Conservation (phyloP, 2,888 invertebrate genomes). For the Tenthredo distinguenda region DNA sequence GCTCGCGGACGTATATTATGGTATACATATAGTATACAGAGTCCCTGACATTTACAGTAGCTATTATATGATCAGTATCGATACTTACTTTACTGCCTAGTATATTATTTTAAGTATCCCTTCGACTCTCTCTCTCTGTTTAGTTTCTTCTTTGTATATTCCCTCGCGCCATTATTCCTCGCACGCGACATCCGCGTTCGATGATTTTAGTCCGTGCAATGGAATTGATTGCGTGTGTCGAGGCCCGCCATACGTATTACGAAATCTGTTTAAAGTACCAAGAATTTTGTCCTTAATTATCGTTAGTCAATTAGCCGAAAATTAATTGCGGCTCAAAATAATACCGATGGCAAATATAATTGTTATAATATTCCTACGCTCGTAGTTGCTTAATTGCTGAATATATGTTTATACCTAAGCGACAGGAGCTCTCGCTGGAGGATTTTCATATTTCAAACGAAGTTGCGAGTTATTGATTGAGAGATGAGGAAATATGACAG, state of each 20-base stretch:
- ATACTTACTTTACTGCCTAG: not conserved
- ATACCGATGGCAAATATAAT: not conserved
- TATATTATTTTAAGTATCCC: conserved; percentile 12
- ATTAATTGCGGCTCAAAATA: not conserved
- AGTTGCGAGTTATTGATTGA: not conserved
- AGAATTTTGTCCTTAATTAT: not conserved
- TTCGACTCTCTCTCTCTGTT: not conserved
- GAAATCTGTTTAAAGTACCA: not conserved
- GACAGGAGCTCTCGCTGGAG: not conserved
- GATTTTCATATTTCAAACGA: not conserved
- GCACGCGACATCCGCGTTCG: not conserved
- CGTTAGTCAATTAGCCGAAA: not conserved
- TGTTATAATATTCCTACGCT: not conserved
- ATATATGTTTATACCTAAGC: not conserved
- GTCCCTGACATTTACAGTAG: conserved; percentile 17
- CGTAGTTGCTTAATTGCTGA: not conserved
- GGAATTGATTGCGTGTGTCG: not conserved
- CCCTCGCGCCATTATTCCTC: not conserved
- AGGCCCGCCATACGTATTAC: not conserved
- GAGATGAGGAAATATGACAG: not conserved
- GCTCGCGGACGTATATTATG: not conserved
- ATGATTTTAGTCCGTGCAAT: not conserved
- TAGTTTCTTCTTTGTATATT: not conserved
- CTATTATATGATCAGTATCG: conserved; percentile 9
- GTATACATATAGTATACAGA: not conserved